Evolutionary conservation across 2,888 invertebrate species (phyloP).

Genomic region (Homarus gammarus): DNA sequence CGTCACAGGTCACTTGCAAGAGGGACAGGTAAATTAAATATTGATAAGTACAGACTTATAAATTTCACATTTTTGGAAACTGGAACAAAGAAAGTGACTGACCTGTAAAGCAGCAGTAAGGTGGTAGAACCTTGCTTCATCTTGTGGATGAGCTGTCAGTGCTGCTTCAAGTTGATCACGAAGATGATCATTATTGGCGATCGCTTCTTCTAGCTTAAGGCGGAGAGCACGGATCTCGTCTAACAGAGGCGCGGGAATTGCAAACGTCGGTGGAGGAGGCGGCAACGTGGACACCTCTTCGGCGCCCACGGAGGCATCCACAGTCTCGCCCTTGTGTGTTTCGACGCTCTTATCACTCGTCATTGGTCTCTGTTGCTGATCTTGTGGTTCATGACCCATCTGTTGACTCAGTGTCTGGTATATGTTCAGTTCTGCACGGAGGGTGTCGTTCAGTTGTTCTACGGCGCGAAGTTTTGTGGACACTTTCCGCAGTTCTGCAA

Average conservation of each 20-base stretch:
- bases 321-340: conserved; percentile 54
- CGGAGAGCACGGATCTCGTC: conserved; percentile 76
- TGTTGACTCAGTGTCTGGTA: conserved; percentile 75
- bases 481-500: conserved; percentile 76
- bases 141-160: conserved; percentile 77
- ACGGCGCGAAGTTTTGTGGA: conserved; percentile 78
- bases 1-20: no score
- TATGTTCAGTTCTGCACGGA: conserved; percentile 78
- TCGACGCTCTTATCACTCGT: conserved; percentile 60
- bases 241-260: conserved; percentile 56
- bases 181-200: conserved; percentile 77
- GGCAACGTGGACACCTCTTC: conserved; percentile 30
- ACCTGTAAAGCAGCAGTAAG: conserved; percentile 66
- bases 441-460: conserved; percentile 80
- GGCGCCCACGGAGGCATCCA: conserved; percentile 56
- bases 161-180: conserved; percentile 80
- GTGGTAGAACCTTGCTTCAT: conserved; percentile 60
- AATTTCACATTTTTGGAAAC: no score
- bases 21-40: no score
- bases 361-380: conserved; percentile 15
- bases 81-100: background rate
- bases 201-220: conserved; percentile 76
- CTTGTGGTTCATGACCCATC: conserved; percentile 5
- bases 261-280: conserved; percentile 10
- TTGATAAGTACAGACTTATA: no score